Evolutionary conservation across 1,140 invertebrate genomes (phyloP).

Genomic region (Scaptomyza hsui): DNA sequence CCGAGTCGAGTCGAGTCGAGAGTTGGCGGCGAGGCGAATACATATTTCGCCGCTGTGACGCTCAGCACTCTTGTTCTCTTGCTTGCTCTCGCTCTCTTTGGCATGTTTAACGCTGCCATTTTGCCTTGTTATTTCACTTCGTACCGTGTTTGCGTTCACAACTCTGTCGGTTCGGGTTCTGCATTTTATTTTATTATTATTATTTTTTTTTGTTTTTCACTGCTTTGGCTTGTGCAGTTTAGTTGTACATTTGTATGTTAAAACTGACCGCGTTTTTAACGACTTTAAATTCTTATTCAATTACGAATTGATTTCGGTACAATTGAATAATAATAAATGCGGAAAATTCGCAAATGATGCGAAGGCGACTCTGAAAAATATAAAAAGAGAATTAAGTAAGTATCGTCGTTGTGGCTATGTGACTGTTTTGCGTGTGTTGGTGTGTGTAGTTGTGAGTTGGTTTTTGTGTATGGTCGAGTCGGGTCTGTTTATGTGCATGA

Average conservation of each 20-base stretch:
- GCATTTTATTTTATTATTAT: constrained; percentile 82
- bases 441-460: constrained; percentile 10
- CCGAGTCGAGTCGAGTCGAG: constrained; percentile 23
- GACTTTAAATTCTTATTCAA: constrained; percentile 36
- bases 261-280: constrained; percentile 47
- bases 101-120: constrained; percentile 52
- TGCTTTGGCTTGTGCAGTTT: constrained; percentile 66
- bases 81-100: constrained; percentile 56
- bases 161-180: constrained; percentile 78
- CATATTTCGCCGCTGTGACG: constrained; percentile 49
- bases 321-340: constrained; percentile 65
- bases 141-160: constrained; percentile 81
- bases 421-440: constrained; percentile 43
- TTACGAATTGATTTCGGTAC: constrained; percentile 44
- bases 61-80: constrained; percentile 48
- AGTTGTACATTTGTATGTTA: constrained; percentile 48
- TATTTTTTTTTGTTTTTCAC: constrained; percentile 77
- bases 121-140: constrained; percentile 78
- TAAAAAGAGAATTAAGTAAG: constrained; percentile 74
- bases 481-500: constrained; percentile 38
- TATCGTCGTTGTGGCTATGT: constrained; percentile 66
- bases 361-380: constrained; percentile 53
- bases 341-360: constrained; percentile 77
- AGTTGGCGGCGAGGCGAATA: constrained; percentile 57
- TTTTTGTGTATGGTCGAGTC: constrained; percentile 24